Conservation (phyloP, 2,113 vertebrate genomes). For the Syrmaticus mikado region DNA sequence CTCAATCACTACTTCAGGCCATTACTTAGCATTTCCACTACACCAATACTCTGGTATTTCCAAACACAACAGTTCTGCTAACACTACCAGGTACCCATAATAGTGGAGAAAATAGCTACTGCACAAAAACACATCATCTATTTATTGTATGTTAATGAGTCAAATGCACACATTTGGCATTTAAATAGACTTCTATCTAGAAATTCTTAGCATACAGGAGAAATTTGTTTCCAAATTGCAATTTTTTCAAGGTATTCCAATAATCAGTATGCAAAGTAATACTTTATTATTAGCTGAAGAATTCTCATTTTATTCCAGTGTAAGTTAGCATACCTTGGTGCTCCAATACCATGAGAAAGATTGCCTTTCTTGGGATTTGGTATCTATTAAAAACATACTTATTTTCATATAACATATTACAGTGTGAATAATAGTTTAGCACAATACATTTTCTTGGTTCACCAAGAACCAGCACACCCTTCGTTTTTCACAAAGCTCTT, state of each 20-base stretch:
- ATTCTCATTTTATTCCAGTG: neutral
- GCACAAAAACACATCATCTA: neutral
- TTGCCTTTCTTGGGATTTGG: neutral
- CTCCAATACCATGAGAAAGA: neutral
- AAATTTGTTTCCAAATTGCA: neutral
- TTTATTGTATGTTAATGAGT: neutral
- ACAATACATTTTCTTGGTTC: neutral
- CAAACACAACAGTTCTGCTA: neutral
- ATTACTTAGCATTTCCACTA: too few species aligned
- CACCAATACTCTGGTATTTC: neutral
- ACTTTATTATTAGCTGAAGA: neutral
- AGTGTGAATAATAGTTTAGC: neutral
- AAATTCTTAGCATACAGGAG: neutral
- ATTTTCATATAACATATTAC: neutral
- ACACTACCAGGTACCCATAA: neutral
- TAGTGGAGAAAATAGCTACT: neutral
- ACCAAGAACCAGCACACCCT: neutral
- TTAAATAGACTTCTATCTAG: neutral
- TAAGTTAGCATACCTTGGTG: neutral
- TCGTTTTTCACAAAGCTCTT: neutral
- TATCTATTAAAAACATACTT: neutral
- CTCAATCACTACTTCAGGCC: too few species aligned
- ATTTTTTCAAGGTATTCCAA: neutral
- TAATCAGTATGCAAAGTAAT: neutral
- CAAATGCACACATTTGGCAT: neutral